These are phyloP conservation scores for Andinoacara biseriatus DNA, from an alignment of 2,113 vertebrate species.

Conservation along the genomic window DNA sequence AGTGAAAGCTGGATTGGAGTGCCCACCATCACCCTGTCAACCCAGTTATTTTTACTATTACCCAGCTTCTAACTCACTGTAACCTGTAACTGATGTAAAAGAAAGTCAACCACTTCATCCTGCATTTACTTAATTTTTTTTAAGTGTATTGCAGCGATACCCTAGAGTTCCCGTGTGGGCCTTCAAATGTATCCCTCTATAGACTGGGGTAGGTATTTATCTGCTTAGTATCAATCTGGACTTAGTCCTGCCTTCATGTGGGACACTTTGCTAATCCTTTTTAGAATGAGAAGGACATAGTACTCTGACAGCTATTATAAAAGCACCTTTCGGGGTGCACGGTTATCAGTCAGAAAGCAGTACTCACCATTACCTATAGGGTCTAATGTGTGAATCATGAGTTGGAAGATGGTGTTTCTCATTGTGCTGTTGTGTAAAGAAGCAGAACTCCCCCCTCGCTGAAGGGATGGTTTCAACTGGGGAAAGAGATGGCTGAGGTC, in stretches of 20 bases:
- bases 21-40: background rate
- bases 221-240: constrained; percentile 88
- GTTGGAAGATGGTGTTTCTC: constrained; percentile 91
- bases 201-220: constrained; percentile 78
- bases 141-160: background rate
- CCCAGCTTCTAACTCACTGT: background rate
- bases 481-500: constrained; percentile 55
- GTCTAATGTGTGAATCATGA: constrained; percentile 95
- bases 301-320: constrained; percentile 35
- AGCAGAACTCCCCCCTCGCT: constrained; percentile 89
- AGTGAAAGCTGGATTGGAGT: background rate
- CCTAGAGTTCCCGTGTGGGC: background rate
- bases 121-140: background rate
- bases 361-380: constrained; percentile 91
- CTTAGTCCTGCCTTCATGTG: constrained; percentile 78
- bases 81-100: background rate
- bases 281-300: constrained; percentile 80
- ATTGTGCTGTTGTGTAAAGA: constrained; percentile 95
- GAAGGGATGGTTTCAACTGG: constrained; percentile 84
- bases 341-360: background rate
- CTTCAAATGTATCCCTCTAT: constrained; percentile 69
- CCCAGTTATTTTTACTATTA: background rate
- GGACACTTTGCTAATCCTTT: constrained; percentile 85
- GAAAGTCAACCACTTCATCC: background rate
- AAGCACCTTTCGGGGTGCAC: constrained; percentile 9